Evolutionary conservation across 1,140 invertebrate genomes (phyloP).

Genomic region (Nasonia vitripennis): DNA sequence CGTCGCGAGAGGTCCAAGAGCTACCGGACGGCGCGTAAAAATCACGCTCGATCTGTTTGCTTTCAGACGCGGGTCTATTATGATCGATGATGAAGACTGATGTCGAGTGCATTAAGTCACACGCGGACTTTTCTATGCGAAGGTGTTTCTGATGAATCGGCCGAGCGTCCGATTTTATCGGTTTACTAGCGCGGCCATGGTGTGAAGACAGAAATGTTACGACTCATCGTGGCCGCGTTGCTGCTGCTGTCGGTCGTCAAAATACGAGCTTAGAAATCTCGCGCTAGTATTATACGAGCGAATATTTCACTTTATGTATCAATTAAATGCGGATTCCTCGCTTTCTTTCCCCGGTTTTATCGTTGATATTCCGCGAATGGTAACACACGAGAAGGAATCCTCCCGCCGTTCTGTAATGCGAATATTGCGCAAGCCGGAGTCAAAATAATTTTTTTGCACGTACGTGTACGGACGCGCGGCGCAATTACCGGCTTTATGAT

Average conservation of each 20-base stretch:
- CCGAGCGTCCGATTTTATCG: neutral
- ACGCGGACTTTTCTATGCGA: neutral
- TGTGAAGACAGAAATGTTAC: neutral
- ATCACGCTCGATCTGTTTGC: constrained; percentile 12
- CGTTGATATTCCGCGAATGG: no score
- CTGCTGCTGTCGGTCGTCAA: neutral
- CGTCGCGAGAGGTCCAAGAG: neutral
- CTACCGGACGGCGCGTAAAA: neutral
- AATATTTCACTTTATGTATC: neutral
- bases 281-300: no score
- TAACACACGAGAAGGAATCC: no score
- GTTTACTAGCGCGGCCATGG: neutral
- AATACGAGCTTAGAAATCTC: neutral
- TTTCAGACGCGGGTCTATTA: neutral
- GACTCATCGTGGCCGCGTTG: neutral
- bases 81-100: constrained; percentile 4
- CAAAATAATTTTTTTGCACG: neutral
- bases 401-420: no score
- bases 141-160: neutral
- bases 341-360: no score
- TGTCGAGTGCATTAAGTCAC: constrained; percentile 19
- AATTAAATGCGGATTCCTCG: neutral
- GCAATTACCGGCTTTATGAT: constrained; percentile 24
- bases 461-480: neutral
- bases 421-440: neutral